Base-by-base conservation (phyloP, 37 sponge, comb jelly and placozoan genomes). In the Spongia lamella region DNA sequence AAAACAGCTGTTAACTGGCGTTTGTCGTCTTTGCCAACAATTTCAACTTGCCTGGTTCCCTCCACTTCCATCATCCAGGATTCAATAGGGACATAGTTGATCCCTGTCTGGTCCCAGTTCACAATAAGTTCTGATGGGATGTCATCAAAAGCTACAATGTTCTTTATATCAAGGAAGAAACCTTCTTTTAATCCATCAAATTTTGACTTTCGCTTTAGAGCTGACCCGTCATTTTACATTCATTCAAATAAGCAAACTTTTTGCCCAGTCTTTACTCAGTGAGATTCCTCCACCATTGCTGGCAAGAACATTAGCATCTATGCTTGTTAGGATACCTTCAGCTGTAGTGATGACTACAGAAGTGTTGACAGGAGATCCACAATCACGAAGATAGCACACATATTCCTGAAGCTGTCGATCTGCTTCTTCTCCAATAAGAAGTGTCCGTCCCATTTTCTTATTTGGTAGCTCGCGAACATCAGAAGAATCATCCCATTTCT, bases 201-300 rank as follows among this genome's bases (percentile, higher is more conserved):
- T n/a, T n/a, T 32, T 52, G 33, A 76, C 77, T 19, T 76, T 76
- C 17, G 65, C 50, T 22, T 37, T 52, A 34, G 65, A 62, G 2
- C 0, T 76, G 33, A 29, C 77, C 35, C 51, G 63, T 0, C 77
- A 4, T 54, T 73, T 76, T 1, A 75, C 40, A 3, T 64, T 64
- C 77, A 76, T 76, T 53, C 77, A 49, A 1, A 43, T 34, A 6
- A 76, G 25, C 63, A 76, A 34, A 1, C 77, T 19, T 76, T 76
- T 72, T 0, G 73, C 73, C 73, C 57, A 72, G 3, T 72, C 73
- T 68, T 34, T 38, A 20, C 58, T 55, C 1, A 72, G 20, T 4
- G 15, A 2, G 9, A 72, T 31, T 34, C 36, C 36, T 0, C 73
- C 39, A 55, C 73, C 59, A 72, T 56, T 72, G n/a, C n/a, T n/a